These are phyloP conservation scores for Hecatera dysodea DNA, from an alignment of 2,888 invertebrate genomes.

Conservation along the genomic window DNA sequence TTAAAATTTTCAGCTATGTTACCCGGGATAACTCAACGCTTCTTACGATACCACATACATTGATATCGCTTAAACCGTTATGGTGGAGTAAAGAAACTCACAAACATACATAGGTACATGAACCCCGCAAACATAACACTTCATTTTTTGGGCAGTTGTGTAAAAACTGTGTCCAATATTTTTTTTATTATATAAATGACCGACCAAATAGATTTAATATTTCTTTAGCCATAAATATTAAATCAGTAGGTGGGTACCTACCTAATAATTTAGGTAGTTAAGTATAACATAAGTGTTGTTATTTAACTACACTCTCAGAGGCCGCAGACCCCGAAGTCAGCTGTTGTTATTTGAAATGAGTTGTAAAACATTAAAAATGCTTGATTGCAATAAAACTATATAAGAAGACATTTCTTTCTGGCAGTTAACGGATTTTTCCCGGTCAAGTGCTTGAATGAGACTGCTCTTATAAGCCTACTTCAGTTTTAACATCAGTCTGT, in stretches of 20 bases:
- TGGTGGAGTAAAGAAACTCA: no score
- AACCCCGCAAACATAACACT: no score
- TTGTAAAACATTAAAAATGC: not conserved
- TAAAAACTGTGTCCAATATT: no score
- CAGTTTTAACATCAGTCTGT: conserved; percentile 25
- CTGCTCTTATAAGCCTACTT: conserved; percentile 10
- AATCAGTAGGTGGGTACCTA: no score
- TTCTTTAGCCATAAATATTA: not conserved
- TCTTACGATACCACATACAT: no score
- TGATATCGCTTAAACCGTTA: no score
- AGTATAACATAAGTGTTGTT: no score
- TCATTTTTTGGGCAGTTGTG: no score
- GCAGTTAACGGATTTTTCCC: not conserved
- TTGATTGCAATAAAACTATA: not conserved
- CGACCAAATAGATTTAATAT: not conserved
- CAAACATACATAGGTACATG: no score
- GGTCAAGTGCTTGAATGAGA: not conserved
- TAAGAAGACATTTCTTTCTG: not conserved
- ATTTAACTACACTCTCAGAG: not conserved
- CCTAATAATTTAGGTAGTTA: no score
- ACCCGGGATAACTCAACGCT: no score
- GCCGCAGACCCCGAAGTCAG: not conserved
- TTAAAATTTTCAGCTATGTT: no score
- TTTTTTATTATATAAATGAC: not conserved
- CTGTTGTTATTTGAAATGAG: not conserved